Percentiles rank a stretch among this genome's conserved stretches.
Conservation (phyloP, 2,888 invertebrate genomes). For the Augiades crinisus region DNA sequence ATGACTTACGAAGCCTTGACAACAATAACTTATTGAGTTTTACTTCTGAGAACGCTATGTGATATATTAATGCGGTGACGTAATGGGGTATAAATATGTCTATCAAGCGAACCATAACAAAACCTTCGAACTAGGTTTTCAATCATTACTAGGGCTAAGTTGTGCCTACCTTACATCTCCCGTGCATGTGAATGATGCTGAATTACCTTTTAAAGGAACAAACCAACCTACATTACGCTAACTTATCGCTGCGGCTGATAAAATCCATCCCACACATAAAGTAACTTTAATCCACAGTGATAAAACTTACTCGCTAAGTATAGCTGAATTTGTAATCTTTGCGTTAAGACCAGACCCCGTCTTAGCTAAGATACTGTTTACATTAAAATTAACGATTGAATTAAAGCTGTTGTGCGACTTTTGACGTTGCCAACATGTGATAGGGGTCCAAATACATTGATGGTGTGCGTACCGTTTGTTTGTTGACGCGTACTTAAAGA, state of each 20-base stretch:
- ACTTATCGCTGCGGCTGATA: neutral
- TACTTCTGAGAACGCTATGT: slow-evolving; percentile 13
- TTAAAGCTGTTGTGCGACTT: slow-evolving; percentile 23
- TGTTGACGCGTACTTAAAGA: slow-evolving; percentile 21
- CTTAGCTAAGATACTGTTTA: slow-evolving; percentile 32
- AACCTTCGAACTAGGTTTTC: slow-evolving; percentile 35
- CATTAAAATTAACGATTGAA: slow-evolving; percentile 31
- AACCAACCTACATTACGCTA: slow-evolving; percentile 20
- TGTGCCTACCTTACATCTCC: slow-evolving; percentile 28
- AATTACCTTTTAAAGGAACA: slow-evolving; percentile 26
- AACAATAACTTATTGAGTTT: slow-evolving; percentile 20
- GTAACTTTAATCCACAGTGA: neutral
- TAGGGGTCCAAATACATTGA: slow-evolving; percentile 31
- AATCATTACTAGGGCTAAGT: slow-evolving; percentile 30
- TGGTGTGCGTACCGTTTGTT: slow-evolving; percentile 7
- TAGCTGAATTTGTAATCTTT: neutral
- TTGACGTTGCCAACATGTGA: slow-evolving; percentile 23
- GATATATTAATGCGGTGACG: slow-evolving; percentile 15
- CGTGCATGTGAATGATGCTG: slow-evolving; percentile 27
- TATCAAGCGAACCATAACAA: slow-evolving; percentile 30
- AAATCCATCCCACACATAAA: neutral
- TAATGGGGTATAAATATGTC: slow-evolving; percentile 19
- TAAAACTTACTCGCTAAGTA: neutral
- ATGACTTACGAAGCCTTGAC: slow-evolving; percentile 13
- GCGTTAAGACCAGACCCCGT: slow-evolving; percentile 17